Base-by-base conservation (phyloP, 2,888 invertebrate genomes). In the Nectonema munidae region DNA sequence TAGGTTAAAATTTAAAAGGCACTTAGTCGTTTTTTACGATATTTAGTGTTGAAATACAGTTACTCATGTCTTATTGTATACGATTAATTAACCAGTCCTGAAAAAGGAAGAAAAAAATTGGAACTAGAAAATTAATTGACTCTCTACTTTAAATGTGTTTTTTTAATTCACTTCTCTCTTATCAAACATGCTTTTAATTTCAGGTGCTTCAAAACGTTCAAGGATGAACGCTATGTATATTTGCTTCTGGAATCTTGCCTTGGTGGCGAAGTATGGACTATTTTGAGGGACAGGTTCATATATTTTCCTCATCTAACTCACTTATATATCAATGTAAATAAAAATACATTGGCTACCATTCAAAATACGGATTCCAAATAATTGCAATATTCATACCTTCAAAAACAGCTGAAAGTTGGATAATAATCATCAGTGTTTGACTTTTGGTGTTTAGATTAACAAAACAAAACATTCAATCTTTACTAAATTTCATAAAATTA, bases 201-300 rank as follows among this genome's bases (percentile, higher is more conserved):
- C 52, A 76, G 77, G 50, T 58, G 86, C 41, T 77, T 70, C 54
- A 68, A 68, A 47, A 86, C 83, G 2, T 83, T 70, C 55, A 71
- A 71, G 49, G 81, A 86, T 55, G 65, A 64, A 42, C 79, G 77
- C 52, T 79, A 71, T 53, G 69, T 86, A 2, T 86, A 83, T 54
- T 77, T 83, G 61, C 57, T 86, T 35, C 72, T 86, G 71, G 86
- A 86, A 57, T 69, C 72, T 1, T 76, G 81, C 48, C 62, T 86
- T 38, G 83, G 83, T 1, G 83, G 83, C 2, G 83, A 83, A 54
- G 67, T 86, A 9, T 86, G 79, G 75, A 75, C 76, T 2, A 68
- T 79, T n/a, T 64, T 83, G 44, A 70, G 81, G 48, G 71, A 71
- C 50, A 68, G 71, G 47, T 55, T 44, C 5, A 9, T 29, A 29